phyloP scores from a whole-genome alignment of 2,888 invertebrate species.

The Eugnorisma glareosa region DNA sequence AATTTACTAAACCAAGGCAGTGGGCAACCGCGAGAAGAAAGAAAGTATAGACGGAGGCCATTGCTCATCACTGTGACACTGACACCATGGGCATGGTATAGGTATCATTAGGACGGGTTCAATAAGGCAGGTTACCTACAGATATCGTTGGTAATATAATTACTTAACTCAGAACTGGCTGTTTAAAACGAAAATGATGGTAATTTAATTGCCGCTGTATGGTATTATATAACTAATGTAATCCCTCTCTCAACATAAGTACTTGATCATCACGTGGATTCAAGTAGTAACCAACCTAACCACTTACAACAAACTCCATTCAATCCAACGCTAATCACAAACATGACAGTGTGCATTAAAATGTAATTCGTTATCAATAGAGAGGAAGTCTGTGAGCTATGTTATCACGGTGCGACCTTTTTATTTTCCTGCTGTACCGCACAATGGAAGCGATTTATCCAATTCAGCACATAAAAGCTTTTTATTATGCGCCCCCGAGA shows the following conservation, averaged over 20 bases:
- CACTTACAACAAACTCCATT: neutral
- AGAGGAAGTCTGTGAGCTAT: constrained; percentile 36
- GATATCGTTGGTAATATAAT: neutral
- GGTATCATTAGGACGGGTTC: neutral
- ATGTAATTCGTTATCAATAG: constrained; percentile 43
- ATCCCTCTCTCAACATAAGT: neutral
- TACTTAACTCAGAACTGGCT: neutral
- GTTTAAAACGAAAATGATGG: neutral
- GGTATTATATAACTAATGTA: neutral
- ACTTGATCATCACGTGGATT: constrained; percentile 4
- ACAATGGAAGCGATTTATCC: constrained; percentile 26
- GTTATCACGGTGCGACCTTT: constrained; percentile 26
- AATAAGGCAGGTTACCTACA: neutral
- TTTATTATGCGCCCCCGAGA: constrained; percentile 11
- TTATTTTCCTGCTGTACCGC: constrained; percentile 25
- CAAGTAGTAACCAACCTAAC: neutral
- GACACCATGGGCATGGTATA: neutral
- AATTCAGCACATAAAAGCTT: constrained; percentile 24
- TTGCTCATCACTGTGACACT: neutral
- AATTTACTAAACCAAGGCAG: neutral
- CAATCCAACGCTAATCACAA: constrained; percentile 16
- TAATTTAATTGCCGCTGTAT: neutral
- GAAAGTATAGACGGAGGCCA: neutral
- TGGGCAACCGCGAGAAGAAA: neutral
- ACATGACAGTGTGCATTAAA: constrained; percentile 12